Evolutionary conservation across 1,140 invertebrate genomes (phyloP).

Genomic region (Papilio xuthus): DNA sequence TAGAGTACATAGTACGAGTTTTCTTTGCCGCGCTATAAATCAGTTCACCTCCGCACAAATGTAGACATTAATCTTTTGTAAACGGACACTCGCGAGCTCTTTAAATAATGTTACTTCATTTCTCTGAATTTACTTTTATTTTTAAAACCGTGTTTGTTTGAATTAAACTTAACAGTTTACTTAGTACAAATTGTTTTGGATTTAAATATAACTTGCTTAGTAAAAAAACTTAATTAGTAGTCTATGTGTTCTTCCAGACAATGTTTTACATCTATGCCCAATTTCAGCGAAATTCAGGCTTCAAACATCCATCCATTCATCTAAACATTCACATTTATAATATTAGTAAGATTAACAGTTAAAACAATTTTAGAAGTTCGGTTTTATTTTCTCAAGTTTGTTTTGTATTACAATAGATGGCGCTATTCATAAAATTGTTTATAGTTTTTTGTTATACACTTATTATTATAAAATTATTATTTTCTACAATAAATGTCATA

Average conservation of each 20-base stretch:
- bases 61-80: conserved; percentile 23
- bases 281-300: too few species aligned
- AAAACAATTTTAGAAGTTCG: not conserved
- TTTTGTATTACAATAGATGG: not conserved
- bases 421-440: not conserved
- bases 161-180: not conserved
- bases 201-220: too few species aligned
- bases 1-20: too few species aligned
- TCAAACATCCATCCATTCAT: too few species aligned
- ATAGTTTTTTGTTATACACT: not conserved
- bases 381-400: not conserved
- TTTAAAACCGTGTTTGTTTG: not conserved
- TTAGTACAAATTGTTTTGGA: not conserved
- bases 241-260: too few species aligned
- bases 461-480: not conserved
- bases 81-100: conserved; percentile 19
- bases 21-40: not conserved
- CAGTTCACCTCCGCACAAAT: conserved; percentile 21
- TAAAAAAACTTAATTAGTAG: too few species aligned
- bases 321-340: too few species aligned
- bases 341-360: too few species aligned
- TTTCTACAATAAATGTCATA: not conserved
- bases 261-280: too few species aligned
- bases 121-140: conserved; percentile 14
- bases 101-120: conserved; percentile 23